Conservation (phyloP, 1,140 invertebrate genomes). For the Drosophila parabipectinata region DNA sequence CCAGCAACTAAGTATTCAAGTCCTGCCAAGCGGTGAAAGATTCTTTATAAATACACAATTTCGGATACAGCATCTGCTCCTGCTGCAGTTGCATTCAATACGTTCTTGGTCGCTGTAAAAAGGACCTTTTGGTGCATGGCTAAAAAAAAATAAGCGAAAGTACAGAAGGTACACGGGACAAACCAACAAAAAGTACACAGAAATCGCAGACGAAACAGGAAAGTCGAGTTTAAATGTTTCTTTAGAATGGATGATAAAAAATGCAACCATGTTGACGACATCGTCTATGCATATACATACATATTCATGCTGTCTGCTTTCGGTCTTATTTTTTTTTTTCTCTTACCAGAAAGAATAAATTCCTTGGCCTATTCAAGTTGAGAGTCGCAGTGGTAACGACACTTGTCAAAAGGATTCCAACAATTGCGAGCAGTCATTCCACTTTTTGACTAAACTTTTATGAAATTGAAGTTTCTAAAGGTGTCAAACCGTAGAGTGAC, state of each 20-base stretch:
- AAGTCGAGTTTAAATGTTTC: constrained; percentile 51
- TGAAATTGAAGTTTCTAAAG: constrained; percentile 6
- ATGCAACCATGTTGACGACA: constrained; percentile 40
- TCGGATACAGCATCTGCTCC: constrained; percentile 19
- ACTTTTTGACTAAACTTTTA: constrained; percentile 9
- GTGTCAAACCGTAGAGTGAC: constrained; percentile 8
- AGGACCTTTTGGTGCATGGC: constrained; percentile 19
- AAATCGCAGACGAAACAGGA: constrained; percentile 40
- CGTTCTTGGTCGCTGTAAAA: constrained; percentile 13
- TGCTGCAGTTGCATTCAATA: constrained; percentile 35
- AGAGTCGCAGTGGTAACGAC: constrained; percentile 33
- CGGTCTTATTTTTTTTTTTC: constrained; percentile 8
- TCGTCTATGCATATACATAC: constrained; percentile 26
- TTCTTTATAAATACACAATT: constrained; percentile 39
- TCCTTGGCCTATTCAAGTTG: constrained; percentile 38
- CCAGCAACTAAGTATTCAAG: constrained; percentile 21
- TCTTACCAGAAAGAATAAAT: constrained; percentile 33
- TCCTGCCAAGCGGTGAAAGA: constrained; percentile 11
- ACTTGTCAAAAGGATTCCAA: constrained; percentile 37
- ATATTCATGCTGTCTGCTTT: constrained; percentile 33
- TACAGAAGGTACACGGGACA: constrained; percentile 26
- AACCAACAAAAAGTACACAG: constrained; percentile 30
- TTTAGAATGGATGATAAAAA: constrained; percentile 44
- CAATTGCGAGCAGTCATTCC: constrained; percentile 25
- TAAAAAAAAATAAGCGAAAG: constrained; percentile 21